Conservation (phyloP, 2,797 vertebrate genomes). For the Amphiprion clarkii region DNA sequence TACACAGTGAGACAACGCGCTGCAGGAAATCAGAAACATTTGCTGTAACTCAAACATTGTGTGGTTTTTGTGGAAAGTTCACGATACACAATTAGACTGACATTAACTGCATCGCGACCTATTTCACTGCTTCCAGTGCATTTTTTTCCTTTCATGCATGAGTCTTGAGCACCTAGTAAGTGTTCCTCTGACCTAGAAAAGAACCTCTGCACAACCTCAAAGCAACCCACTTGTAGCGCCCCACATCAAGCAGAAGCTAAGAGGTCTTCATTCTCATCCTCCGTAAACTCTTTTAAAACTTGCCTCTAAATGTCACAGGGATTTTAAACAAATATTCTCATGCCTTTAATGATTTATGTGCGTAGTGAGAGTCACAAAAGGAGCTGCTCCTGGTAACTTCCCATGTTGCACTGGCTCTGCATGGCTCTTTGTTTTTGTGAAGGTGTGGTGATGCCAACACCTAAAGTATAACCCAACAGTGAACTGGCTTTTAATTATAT, state of each 20-base stretch:
- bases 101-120: constrained; percentile 63
- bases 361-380: not conserved
- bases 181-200: constrained; percentile 83
- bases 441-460: constrained; percentile 1
- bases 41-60: not conserved
- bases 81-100: constrained; percentile 13
- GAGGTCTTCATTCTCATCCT: constrained; percentile 8
- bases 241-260: constrained; percentile 4
- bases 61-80: constrained; percentile 64
- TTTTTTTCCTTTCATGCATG: constrained; percentile 29
- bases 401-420: constrained; percentile 3
- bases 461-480: not conserved
- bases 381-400: constrained; percentile 13
- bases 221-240: constrained; percentile 36
- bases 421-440: not conserved
- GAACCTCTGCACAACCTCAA: constrained; percentile 22
- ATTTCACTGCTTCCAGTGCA: constrained; percentile 46
- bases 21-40: constrained; percentile 16
- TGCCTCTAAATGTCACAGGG: constrained; percentile 6
- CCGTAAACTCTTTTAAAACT: not conserved
- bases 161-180: constrained; percentile 26
- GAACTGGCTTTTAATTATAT: not conserved
- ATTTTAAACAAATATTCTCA: not conserved
- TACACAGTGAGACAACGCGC: not conserved
- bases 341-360: not conserved